Conservation (phyloP, 2,113 vertebrate species). For the Octodon degus region DNA sequence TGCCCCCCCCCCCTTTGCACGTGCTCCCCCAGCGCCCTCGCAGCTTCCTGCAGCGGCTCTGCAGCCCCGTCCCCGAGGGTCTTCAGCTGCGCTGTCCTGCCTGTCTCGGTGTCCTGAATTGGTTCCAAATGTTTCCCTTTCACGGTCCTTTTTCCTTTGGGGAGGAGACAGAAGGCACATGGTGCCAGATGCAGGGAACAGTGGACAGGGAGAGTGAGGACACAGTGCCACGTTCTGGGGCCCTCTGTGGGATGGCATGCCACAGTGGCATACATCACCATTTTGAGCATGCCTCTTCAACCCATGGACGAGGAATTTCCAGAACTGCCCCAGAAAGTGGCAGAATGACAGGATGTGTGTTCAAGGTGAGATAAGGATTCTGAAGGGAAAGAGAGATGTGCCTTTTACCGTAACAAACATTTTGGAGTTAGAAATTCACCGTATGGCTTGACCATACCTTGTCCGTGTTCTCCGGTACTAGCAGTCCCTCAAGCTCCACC, state of each 20-base stretch:
- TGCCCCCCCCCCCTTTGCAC: background rate
- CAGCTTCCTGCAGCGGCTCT: background rate
- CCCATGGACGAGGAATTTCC: background rate
- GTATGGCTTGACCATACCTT: fast-evolving
- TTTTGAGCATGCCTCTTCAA: background rate
- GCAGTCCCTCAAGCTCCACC: too few relatives aligned
- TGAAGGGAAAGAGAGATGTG: background rate
- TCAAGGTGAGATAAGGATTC: background rate
- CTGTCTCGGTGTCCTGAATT: background rate
- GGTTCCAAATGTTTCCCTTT: background rate
- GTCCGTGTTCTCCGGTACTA: background rate
- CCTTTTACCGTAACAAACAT: background rate
- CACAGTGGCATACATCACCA: background rate
- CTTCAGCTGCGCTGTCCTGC: background rate
- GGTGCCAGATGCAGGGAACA: background rate
- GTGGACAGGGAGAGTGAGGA: background rate
- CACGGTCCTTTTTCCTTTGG: background rate
- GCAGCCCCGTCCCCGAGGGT: background rate
- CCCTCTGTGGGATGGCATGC: background rate
- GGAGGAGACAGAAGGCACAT: background rate
- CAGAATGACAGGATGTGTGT: background rate
- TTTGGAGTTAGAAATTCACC: background rate
- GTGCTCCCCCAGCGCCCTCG: background rate
- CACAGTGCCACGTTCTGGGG: too few relatives aligned
- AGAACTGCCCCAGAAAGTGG: background rate